These are phyloP conservation scores for Vulpes ferrilata DNA, from an alignment of 2,113 vertebrate genomes.

Conservation along the genomic window DNA sequence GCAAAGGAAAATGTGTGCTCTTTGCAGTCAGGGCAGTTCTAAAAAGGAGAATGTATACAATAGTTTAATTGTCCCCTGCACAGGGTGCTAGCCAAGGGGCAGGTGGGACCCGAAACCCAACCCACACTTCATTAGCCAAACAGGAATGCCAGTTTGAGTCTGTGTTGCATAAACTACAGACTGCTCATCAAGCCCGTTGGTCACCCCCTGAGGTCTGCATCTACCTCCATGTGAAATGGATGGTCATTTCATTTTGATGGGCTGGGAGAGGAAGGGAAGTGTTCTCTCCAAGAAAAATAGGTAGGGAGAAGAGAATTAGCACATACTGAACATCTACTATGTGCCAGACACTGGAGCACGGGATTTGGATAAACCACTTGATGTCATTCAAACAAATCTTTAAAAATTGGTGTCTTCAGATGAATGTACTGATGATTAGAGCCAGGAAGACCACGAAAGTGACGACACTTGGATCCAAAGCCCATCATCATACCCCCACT, in stretches of 20 bases:
- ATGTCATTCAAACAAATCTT: background rate
- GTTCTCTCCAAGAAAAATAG: background rate
- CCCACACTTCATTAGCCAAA: background rate
- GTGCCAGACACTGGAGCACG: background rate
- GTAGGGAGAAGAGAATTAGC: background rate
- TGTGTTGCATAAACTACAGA: background rate
- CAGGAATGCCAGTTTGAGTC: background rate
- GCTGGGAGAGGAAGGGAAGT: background rate
- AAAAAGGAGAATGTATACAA: background rate
- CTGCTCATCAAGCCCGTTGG: background rate
- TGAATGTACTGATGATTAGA: background rate
- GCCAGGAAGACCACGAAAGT: background rate
- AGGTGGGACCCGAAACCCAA: background rate
- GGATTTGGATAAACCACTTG: slow-evolving; percentile 18
- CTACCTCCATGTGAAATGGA: background rate
- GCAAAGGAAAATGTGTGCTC: background rate
- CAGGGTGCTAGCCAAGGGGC: background rate
- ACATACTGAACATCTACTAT: background rate
- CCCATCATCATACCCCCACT: background rate
- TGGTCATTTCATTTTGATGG: background rate
- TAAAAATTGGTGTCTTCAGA: background rate
- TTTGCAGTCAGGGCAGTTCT: background rate
- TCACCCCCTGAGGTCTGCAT: background rate
- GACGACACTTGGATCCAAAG: background rate
- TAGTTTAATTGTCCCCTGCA: background rate